These are phyloP conservation scores for Pogonocherus hispidulus DNA, from an alignment of 2,888 invertebrate species.

Conservation along the genomic window DNA sequence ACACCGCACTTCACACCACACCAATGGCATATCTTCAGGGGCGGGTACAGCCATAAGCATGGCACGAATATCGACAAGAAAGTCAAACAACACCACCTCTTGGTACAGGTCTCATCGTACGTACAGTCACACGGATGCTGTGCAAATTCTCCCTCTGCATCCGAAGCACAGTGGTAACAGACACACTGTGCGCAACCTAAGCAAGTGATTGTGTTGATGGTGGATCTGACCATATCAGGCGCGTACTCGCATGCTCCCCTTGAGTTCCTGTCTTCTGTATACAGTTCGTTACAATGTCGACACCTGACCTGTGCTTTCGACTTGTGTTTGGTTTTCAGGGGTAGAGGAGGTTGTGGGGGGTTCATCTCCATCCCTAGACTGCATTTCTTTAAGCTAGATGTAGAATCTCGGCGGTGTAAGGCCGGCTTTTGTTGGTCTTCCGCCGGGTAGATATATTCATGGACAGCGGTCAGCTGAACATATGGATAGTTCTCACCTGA, in stretches of 20 bases:
- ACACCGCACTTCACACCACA: conserved; percentile 85
- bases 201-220: conserved; percentile 85
- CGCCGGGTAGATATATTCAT: conserved; percentile 91
- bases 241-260: conserved; percentile 89
- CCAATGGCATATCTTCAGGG: conserved; percentile 86
- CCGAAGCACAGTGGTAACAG: conserved; percentile 94
- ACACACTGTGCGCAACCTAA: conserved; percentile 88
- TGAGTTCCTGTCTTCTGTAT: conserved; percentile 86
- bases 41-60: conserved; percentile 94
- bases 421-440: conserved; percentile 70
- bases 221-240: conserved; percentile 85
- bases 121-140: conserved; percentile 88
- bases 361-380: conserved; percentile 61
- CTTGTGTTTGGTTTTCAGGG: conserved; percentile 62
- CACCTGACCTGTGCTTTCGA: conserved; percentile 63
- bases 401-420: conserved; percentile 69
- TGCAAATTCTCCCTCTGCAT: conserved; percentile 89
- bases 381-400: conserved; percentile 78
- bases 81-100: conserved; percentile 89
- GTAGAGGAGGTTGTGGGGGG: conserved; percentile 68
- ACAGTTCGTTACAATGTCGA: conserved; percentile 86
- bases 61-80: conserved; percentile 90
- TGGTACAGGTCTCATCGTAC: conserved; percentile 79
- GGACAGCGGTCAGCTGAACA: conserved; percentile 85
- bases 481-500: conserved; percentile 83